Percentiles rank a stretch among this genome's conserved stretches.
These are phyloP conservation scores for Colossoma macropomum DNA, from an alignment of 2,113 vertebrate genomes.

Conservation along the genomic window DNA sequence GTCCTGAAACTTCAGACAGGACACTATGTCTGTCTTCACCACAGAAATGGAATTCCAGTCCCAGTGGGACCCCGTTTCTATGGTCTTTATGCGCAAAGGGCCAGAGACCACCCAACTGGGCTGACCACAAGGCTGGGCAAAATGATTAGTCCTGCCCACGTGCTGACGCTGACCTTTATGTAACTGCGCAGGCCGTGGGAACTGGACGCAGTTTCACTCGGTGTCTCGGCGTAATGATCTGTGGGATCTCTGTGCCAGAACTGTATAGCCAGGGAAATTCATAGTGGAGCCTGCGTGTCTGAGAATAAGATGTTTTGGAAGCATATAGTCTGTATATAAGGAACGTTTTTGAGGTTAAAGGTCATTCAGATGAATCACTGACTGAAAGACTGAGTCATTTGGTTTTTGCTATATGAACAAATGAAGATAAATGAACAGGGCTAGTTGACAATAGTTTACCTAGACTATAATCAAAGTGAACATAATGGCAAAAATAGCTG, in stretches of 20 bases:
- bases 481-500: no score
- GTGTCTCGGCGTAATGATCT: slow-evolving; percentile 18
- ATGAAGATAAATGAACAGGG: no score
- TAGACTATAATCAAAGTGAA: no score
- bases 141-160: slow-evolving; percentile 63
- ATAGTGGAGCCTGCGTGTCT: background rate
- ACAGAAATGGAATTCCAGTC: slow-evolving; percentile 17
- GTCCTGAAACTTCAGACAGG: background rate
- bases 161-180: slow-evolving; percentile 72
- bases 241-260: slow-evolving; percentile 39
- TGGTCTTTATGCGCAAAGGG: background rate
- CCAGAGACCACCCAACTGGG: slow-evolving; percentile 61
- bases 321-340: background rate
- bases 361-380: background rate
- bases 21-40: background rate
- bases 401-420: background rate
- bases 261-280: background rate
- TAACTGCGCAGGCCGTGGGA: slow-evolving; percentile 78
- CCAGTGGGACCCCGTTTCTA: slow-evolving; percentile 1
- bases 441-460: no score
- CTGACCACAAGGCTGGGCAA: slow-evolving; percentile 46
- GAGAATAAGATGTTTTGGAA: background rate
- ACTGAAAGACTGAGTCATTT: background rate
- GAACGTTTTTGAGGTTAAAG: slow-evolving; percentile 2
- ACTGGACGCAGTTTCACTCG: slow-evolving; percentile 57